Conservation (phyloP, 2,113 vertebrate genomes). For the Bujurquina vittata region DNA sequence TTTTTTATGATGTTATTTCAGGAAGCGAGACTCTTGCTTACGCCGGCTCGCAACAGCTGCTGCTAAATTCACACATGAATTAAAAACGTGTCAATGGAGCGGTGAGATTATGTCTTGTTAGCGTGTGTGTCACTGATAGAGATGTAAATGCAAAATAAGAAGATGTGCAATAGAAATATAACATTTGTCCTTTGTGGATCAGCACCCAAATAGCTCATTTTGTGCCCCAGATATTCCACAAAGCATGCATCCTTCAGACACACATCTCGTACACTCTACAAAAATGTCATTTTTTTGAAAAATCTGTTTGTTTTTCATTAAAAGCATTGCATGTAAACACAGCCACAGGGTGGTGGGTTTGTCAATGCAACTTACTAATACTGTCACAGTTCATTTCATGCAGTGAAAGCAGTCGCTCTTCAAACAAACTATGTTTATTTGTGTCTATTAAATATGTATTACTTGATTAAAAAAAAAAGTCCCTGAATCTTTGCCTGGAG, state of each 20-base stretch:
- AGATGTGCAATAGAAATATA: not conserved
- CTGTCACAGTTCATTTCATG: not conserved
- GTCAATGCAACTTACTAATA: not conserved
- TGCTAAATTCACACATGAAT: not conserved
- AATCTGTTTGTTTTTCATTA: not conserved
- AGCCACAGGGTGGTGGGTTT: not conserved
- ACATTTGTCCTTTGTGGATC: not conserved
- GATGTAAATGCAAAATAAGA: not conserved
- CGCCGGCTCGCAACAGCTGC: not conserved
- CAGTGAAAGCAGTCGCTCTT: not conserved
- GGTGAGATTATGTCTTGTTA: not conserved
- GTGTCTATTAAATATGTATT: not conserved
- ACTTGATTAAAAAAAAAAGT: not conserved
- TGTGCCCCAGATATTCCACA: not conserved
- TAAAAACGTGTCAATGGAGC: not conserved
- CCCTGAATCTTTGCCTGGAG: not conserved
- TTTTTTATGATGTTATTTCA: not conserved
- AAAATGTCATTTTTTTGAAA: not conserved
- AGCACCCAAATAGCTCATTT: too few relatives aligned
- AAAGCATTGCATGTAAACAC: not conserved
- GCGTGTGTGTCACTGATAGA: not conserved
- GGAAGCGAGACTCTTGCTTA: not conserved
- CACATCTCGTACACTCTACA: not conserved
- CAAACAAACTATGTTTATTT: not conserved
- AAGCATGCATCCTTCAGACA: not conserved